Conservation (phyloP, 2,888 invertebrate species). For the Dynastes hyllus region DNA sequence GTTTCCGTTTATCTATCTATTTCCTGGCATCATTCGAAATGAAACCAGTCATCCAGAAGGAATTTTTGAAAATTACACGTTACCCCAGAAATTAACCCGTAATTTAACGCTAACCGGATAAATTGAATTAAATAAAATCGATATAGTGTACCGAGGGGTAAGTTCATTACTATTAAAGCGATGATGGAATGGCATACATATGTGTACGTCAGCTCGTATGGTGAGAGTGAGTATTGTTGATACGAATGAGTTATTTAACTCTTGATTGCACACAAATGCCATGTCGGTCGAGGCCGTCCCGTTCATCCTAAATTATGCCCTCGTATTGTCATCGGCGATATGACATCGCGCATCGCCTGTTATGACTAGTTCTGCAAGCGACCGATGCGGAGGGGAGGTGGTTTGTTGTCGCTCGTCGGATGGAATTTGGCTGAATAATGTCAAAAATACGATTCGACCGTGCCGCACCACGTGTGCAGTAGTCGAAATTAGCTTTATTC, state of each 20-base stretch:
- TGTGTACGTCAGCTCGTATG: conserved; percentile 24
- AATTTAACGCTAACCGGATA: neutral
- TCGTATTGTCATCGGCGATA: conserved; percentile 65
- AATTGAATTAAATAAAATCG: conserved; percentile 58
- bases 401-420: conserved; percentile 57
- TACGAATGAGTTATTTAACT: conserved; percentile 69
- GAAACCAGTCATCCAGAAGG: too few relatives aligned
- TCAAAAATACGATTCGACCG: conserved; percentile 48
- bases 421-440: conserved; percentile 62
- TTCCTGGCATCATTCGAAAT: too few relatives aligned
- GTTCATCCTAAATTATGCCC: conserved; percentile 66
- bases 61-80: too few relatives aligned
- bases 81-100: neutral
- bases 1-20: too few relatives aligned
- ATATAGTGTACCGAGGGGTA: conserved; percentile 51
- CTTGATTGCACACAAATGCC: conserved; percentile 70
- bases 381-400: conserved; percentile 24
- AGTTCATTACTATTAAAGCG: conserved; percentile 56
- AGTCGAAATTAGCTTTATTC: conserved; percentile 44
- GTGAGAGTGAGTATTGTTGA: conserved; percentile 63
- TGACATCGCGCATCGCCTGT: conserved; percentile 66
- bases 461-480: conserved; percentile 1
- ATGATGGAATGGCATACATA: conserved; percentile 62
- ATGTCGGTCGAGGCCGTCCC: conserved; percentile 60
- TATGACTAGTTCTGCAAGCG: conserved; percentile 67